Evolutionary conservation across 2,888 invertebrate species (phyloP), one percentile per base, ranked within the genome.

Genomic region (Nephrotoma appendiculata): DNA sequence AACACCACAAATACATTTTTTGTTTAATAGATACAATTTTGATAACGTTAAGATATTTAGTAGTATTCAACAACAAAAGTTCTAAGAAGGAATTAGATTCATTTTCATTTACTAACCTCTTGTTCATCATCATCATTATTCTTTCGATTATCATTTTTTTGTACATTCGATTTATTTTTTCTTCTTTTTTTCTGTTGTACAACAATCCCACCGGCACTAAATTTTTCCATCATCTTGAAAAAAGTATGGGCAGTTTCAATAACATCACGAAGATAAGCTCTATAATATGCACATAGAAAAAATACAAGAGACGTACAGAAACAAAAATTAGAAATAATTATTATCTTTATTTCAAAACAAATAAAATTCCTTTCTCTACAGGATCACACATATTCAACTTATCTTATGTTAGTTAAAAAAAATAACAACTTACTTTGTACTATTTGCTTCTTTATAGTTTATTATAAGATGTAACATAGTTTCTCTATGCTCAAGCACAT

Each of bases 401-500:
- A 44, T 86, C 42, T 31, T 31, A 12, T 86, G 85, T 31, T 44
- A 43, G n/a, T 41, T 44, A 42, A 11, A 9, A 87, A 43, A 86
- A 45, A 86, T 83, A 41, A 41, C 6, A 42, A 93, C 93, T 91
- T 91, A 95, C 97, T 95, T 95, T 87, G 98, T 96, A 94, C 97
- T 96, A 92, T 96, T 96, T 89, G 94, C 92, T 90, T 97, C 96
- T 90, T 98, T 96, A 92, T 95, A 99, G 89, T 94, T 95, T 88
- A 96, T 93, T 89, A 98, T 92, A 88, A 98, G 94, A 86, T 94
- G 94, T 87, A 98, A 92, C 89, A 98, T 94, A 88, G 98, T 95
- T 92, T 99, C 99, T 88, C 99, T 94, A 91, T 98, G 98, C 92
- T 99, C 99, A 89, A 96, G 93, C 85, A 98, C 96, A 92, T 99